phyloP scores from a whole-genome alignment of 2,888 invertebrate genomes.

The Sericinus montela region DNA sequence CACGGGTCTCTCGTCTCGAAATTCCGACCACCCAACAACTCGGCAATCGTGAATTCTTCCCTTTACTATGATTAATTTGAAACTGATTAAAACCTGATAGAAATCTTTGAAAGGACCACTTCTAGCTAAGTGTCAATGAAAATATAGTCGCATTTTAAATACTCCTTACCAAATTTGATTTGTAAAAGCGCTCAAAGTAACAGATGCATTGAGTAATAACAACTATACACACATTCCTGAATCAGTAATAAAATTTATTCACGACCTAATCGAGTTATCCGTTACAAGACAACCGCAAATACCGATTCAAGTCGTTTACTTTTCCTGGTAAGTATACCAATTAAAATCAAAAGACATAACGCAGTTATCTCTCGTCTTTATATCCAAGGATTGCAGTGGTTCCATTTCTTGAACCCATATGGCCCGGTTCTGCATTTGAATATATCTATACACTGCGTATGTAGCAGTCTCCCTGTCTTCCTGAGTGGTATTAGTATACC shows the following conservation, averaged over 20 bases:
- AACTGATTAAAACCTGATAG: no score
- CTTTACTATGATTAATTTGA: no score
- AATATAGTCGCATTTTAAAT: slow-evolving; percentile 11
- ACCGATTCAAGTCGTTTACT: slow-evolving; percentile 22
- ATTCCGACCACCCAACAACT: no score
- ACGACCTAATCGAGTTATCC: slow-evolving; percentile 19
- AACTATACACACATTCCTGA: slow-evolving; percentile 17
- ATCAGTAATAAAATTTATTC: slow-evolving; percentile 20
- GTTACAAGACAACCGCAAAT: slow-evolving; percentile 18
- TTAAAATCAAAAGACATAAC: slow-evolving; percentile 39
- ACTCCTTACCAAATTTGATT: slow-evolving; percentile 13
- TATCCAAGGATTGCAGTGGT: slow-evolving; percentile 43
- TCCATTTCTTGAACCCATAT: slow-evolving; percentile 25
- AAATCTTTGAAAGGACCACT: not conserved
- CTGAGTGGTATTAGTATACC: slow-evolving; percentile 7
- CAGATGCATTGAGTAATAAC: slow-evolving; percentile 10
- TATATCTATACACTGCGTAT: slow-evolving; percentile 20
- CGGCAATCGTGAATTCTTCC: no score
- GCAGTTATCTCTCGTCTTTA: slow-evolving; percentile 41
- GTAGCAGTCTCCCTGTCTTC: slow-evolving; percentile 3
- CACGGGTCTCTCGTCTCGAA: no score
- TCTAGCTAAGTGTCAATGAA: not conserved
- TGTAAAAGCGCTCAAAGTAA: slow-evolving; percentile 2
- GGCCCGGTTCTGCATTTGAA: slow-evolving; percentile 28
- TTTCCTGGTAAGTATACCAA: slow-evolving; percentile 31